Evolutionary conservation across 1,140 invertebrate genomes (phyloP), one percentile per base, ranked within the genome.

Genomic region (Oppia nitens): DNA sequence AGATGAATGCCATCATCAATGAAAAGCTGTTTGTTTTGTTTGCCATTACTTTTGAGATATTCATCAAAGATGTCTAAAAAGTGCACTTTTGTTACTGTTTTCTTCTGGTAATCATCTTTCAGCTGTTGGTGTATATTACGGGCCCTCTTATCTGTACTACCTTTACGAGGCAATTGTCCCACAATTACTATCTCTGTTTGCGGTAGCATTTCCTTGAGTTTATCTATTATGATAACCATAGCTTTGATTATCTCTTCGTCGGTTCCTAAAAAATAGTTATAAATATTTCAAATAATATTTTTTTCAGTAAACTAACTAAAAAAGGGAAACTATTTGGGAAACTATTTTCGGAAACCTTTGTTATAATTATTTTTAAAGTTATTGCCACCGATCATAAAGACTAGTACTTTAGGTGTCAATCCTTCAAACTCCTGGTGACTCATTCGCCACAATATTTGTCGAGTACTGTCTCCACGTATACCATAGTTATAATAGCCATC

Each of bases 331-430:
- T 9, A 40, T 40, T 40, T 40, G 32, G n/a, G n/a, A n/a, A n/a
- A n/a, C n/a, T n/a, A n/a, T n/a, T n/a, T n/a, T n/a, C n/a, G n/a
- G n/a, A n/a, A 40, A 40, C 32, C 32, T 40, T 17, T 40, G 17
- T 40, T 40, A 40, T 40, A 40, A 17, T 40, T 40, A 40, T 40
- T 40, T 9, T 40, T 6, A 17, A 40, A 40, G 17, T 40, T 40
- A 75, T 62, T 73, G 75, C 57, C 75, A 76, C 47, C 72, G 58
- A 53, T 72, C 72, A 50, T 20, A 20, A 50, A 25, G 11, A 50
- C 48, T 25, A 50, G 11, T 21, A 50, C 48, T 50, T 50, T 50
- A 50, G 48, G 48, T 50, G n/a, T 50, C 11, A 50, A 21, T 21
- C 24, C 24, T 11, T 50, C 48, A 9, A 50, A 50, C 48, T 50